Conservation (phyloP, 2,113 vertebrate genomes). For the Rhipidura dahli region DNA sequence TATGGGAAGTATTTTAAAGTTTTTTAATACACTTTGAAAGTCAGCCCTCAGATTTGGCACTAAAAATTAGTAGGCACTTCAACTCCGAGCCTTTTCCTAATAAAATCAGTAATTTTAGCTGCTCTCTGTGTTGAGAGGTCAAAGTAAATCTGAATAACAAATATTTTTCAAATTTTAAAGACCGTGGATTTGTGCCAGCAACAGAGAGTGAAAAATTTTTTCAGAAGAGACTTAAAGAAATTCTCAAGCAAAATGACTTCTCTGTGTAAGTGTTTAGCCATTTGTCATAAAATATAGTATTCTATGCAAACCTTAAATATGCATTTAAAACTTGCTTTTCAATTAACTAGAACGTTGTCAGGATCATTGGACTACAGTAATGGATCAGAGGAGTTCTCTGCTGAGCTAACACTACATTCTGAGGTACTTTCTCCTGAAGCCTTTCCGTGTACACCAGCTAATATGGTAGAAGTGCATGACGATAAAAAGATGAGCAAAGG, state of each 20-base stretch:
- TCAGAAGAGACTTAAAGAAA: constrained; percentile 92
- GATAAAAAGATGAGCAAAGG: constrained; percentile 77
- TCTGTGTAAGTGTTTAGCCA: constrained; percentile 84
- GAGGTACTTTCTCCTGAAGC: constrained; percentile 77
- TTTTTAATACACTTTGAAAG: neutral
- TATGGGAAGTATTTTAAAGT: neutral
- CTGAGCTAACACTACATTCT: constrained; percentile 84
- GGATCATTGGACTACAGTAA: constrained; percentile 75
- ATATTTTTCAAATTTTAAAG: constrained; percentile 78
- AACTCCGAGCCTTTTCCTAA: neutral
- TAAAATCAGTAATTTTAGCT: constrained; percentile 21
- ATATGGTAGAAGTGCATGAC: constrained; percentile 84
- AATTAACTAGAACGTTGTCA: constrained; percentile 82
- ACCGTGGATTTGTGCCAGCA: constrained; percentile 78
- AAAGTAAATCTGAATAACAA: constrained; percentile 44
- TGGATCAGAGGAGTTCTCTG: constrained; percentile 80
- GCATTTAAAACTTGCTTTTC: constrained; percentile 66
- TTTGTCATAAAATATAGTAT: constrained; percentile 49
- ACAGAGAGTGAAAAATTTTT: constrained; percentile 91
- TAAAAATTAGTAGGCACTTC: neutral
- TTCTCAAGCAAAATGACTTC: constrained; percentile 90
- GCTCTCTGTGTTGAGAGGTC: constrained; percentile 17
- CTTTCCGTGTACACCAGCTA: constrained; percentile 80
- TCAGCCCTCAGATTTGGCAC: neutral
- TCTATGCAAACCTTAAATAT: constrained; percentile 19